phyloP scores from a whole-genome alignment of 2,797 vertebrate genomes.

The Protosalanx chinensis region DNA sequence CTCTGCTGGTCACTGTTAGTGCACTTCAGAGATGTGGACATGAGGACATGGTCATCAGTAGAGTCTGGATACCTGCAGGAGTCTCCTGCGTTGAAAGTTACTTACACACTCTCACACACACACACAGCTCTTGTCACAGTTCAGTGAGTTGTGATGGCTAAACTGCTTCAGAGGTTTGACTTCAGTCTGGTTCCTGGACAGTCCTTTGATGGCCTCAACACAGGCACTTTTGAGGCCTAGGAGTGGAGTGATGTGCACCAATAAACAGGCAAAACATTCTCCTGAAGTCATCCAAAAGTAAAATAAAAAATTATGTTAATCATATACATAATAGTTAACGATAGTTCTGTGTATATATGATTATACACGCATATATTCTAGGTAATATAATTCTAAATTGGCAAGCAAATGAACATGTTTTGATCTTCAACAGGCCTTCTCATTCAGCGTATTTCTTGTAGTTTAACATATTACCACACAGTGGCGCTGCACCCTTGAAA shows the following conservation, averaged over 20 bases:
- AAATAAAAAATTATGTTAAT: not conserved
- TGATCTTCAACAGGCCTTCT: not conserved
- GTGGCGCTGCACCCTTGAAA: slow-evolving; percentile 20
- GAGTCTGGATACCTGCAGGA: no score
- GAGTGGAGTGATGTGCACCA: slow-evolving; percentile 79
- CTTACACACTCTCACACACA: no score
- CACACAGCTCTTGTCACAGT: no score
- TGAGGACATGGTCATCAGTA: no score
- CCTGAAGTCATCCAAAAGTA: not conserved
- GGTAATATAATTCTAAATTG: not conserved
- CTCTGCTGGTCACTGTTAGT: no score
- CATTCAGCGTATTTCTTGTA: not conserved
- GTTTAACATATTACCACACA: slow-evolving; percentile 5
- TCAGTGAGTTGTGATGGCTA: slow-evolving; percentile 84
- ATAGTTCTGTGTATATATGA: no score
- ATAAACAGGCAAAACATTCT: slow-evolving; percentile 54
- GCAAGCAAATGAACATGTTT: not conserved
- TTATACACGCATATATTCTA: not conserved
- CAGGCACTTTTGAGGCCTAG: slow-evolving; percentile 74
- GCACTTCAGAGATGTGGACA: no score
- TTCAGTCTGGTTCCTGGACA: slow-evolving; percentile 80
- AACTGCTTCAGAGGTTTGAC: slow-evolving; percentile 88
- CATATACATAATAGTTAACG: no score
- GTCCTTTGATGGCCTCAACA: slow-evolving; percentile 77
- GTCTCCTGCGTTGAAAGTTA: no score